phyloP scores from a whole-genome alignment of 2,888 invertebrate genomes.

The Eupelmus urozonus region DNA sequence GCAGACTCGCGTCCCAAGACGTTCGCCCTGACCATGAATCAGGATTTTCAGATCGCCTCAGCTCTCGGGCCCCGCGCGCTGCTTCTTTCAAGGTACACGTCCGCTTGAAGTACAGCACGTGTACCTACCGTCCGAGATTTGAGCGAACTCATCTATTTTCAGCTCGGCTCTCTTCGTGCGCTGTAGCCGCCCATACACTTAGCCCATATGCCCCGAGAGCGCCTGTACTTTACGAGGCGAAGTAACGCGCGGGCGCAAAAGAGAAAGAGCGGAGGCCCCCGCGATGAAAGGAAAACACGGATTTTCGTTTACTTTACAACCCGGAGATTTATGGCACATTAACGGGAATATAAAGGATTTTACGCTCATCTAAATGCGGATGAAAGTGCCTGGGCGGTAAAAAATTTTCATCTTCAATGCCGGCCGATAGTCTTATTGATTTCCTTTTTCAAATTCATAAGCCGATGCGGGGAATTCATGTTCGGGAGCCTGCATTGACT shows the following conservation, averaged over 20 bases:
- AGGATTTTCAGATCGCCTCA: constrained; percentile 65
- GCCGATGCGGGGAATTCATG: no score
- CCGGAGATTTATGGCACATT: constrained; percentile 23
- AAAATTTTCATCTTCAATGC: no score
- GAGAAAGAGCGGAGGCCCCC: neutral
- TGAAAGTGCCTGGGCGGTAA: no score
- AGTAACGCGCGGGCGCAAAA: no score
- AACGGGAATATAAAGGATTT: constrained; percentile 12
- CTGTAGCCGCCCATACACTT: constrained; percentile 15
- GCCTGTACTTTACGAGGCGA: constrained; percentile 19
- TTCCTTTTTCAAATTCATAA: no score
- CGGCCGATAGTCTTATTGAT: no score
- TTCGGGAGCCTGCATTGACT: no score
- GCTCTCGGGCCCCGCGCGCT: constrained; percentile 55
- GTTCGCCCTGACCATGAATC: constrained; percentile 67
- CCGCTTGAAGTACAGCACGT: neutral
- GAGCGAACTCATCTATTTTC: constrained; percentile 35
- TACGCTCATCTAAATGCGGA: neutral
- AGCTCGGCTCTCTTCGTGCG: neutral
- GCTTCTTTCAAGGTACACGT: neutral
- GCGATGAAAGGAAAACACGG: constrained; percentile 34
- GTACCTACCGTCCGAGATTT: neutral
- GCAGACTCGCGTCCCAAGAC: constrained; percentile 28
- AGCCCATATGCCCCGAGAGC: neutral
- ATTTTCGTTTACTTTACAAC: constrained; percentile 24